Evolutionary conservation across 2,797 vertebrate genomes (phyloP), one percentile per base, ranked within the genome.

Genomic region (Syngnathus rostellatus): DNA sequence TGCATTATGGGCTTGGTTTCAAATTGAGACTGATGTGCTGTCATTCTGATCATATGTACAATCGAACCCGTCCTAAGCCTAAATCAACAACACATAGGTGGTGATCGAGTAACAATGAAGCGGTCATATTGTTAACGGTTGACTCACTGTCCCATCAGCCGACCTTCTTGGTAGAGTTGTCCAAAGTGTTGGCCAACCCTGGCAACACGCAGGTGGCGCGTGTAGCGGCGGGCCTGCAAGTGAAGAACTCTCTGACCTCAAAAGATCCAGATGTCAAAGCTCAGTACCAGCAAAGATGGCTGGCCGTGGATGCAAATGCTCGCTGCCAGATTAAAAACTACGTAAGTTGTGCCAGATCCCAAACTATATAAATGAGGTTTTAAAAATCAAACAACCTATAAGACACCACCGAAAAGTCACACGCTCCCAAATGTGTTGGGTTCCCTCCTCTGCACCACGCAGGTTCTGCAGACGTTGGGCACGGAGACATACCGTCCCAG

Each of bases 191-290:
- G 82, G 97, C 96, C 0, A 99, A 98, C 75, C 97, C 97, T 0
- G 95, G 94, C 16, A 99, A 99, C 90, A 97, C 96, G 48, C 97
- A 99, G 77, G 97, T 99, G 58, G 97, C 96, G 0, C 94, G 97
- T 0, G 95, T 99, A 1, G 97, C 97, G 0, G 93, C 97, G 0
- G 97, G 96, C 19, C 88, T 99, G 80, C 96, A 98, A 92, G 96
- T 99, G 80, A 99, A 98, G 90, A 98, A 98, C 88, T 98, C 97
- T 0, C 85, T 99, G 85, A 99, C 96, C 0, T 98, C 96, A 66
- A 99, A 99, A 89, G 97, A 99, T 70, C 93, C 95, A 0, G 95
- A 99, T 31, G 92, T 99, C 63, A 99, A 98, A 87, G 87, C 95
- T 0, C 94, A 93, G 66, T 93, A 98, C 89, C 97, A 98, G 79